These are phyloP conservation scores for Agrilus mali DNA, from an alignment of 2,888 invertebrate genomes.

Conservation along the genomic window DNA sequence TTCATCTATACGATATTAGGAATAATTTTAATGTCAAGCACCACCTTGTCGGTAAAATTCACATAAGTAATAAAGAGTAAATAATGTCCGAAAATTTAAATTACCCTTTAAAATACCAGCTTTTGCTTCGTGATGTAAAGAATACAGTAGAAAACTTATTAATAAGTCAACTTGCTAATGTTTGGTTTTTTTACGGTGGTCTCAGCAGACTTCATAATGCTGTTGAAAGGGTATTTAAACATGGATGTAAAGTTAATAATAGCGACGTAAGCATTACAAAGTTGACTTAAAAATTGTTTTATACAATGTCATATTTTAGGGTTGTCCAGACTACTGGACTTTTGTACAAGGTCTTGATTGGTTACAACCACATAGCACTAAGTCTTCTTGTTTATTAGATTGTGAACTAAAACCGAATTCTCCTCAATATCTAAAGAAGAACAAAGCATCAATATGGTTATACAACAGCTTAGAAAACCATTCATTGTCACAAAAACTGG, in stretches of 20 bases:
- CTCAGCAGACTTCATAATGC: conserved; percentile 41
- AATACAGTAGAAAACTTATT: conserved; percentile 44
- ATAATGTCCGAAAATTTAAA: conserved; percentile 6
- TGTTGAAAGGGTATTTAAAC: conserved; percentile 43
- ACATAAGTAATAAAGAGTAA: background rate
- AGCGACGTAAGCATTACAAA: conserved; percentile 26
- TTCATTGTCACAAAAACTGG: conserved; percentile 43
- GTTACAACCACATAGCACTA: conserved; percentile 44
- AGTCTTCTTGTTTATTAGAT: conserved; percentile 34
- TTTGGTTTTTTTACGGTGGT: conserved; percentile 49
- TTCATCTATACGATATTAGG: too few relatives aligned
- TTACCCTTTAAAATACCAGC: conserved; percentile 28
- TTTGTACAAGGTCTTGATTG: conserved; percentile 48
- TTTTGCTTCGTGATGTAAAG: conserved; percentile 39
- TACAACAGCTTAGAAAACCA: conserved; percentile 42
- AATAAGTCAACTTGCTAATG: conserved; percentile 41
- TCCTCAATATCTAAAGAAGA: conserved; percentile 35
- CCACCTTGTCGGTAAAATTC: too few relatives aligned
- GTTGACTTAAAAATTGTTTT: background rate
- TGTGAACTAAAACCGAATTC: conserved; percentile 32
- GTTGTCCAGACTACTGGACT: conserved; percentile 38
- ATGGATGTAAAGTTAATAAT: conserved; percentile 38
- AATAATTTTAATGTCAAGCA: too few relatives aligned
- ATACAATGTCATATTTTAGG: conserved; percentile 27
- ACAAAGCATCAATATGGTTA: conserved; percentile 42